phyloP scores from a whole-genome alignment of 2,888 invertebrate genomes.

The Neelides folsomi region DNA sequence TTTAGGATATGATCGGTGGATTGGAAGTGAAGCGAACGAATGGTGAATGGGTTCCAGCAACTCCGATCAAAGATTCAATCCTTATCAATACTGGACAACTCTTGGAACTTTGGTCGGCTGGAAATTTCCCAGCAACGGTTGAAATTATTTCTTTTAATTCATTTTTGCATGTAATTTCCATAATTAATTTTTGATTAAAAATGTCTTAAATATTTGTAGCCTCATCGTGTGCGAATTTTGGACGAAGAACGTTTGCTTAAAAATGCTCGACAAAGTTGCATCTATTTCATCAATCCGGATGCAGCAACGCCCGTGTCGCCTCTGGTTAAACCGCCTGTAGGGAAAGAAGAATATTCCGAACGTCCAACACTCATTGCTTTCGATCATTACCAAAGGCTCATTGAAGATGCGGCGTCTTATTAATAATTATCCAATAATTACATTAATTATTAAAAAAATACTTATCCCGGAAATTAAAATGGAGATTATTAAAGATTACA shows the following conservation, averaged over 20 bases:
- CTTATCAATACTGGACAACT: conserved; percentile 12
- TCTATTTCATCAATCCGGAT: conserved; percentile 14
- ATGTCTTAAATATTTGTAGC: conserved; percentile 3
- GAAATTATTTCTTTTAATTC: not conserved
- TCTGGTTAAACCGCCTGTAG: not conserved
- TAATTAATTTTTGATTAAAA: not conserved
- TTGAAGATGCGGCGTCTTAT: no score
- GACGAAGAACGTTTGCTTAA: conserved; percentile 1
- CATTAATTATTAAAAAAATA: no score
- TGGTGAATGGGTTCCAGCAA: conserved; percentile 12
- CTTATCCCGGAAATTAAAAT: no score
- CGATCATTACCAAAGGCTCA: conserved; percentile 2
- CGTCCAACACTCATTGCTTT: not conserved
- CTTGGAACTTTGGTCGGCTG: conserved; percentile 16
- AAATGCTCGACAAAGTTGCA: conserved; percentile 9
- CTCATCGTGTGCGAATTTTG: conserved; percentile 12
- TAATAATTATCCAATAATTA: no score
- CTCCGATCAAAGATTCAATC: conserved; percentile 11
- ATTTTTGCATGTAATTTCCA: not conserved
- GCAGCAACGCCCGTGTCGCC: conserved; percentile 6
- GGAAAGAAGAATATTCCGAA: not conserved
- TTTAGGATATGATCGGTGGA: conserved; percentile 12
- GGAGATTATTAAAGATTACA: no score
- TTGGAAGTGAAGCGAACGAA: conserved; percentile 9
- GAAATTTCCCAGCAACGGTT: conserved; percentile 14